Conservation (phyloP, 1,140 invertebrate species). For the Plodia interpunctella region DNA sequence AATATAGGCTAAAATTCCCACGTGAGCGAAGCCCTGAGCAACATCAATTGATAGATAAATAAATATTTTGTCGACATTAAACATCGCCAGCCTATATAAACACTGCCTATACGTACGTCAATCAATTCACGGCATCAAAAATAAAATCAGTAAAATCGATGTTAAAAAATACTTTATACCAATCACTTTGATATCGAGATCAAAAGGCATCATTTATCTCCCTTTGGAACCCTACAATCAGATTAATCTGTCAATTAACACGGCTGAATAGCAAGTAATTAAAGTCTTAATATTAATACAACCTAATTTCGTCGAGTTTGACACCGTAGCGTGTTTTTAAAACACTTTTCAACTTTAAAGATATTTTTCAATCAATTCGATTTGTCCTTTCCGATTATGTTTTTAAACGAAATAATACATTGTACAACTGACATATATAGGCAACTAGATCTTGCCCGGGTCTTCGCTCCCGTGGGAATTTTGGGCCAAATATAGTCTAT, state of each 20-base stretch:
- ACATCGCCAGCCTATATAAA: no score
- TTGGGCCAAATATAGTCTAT: no score
- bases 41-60: no score
- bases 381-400: neutral
- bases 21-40: no score
- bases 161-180: neutral
- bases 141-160: neutral
- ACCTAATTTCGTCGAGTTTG: neutral
- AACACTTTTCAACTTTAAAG: neutral
- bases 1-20: no score
- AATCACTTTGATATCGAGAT: slow-evolving; percentile 2
- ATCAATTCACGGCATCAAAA: no score
- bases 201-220: neutral
- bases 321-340: neutral
- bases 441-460: no score
- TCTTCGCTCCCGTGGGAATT: no score
- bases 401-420: neutral
- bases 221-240: neutral
- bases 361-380: neutral
- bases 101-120: no score
- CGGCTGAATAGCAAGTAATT: slow-evolving; percentile 2
- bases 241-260: slow-evolving; percentile 1
- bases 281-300: slow-evolving; percentile 4
- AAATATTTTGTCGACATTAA: no score
- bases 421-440: no score